phyloP scores from a whole-genome alignment of 2,797 vertebrate genomes.

The Ficedula albicollis region DNA sequence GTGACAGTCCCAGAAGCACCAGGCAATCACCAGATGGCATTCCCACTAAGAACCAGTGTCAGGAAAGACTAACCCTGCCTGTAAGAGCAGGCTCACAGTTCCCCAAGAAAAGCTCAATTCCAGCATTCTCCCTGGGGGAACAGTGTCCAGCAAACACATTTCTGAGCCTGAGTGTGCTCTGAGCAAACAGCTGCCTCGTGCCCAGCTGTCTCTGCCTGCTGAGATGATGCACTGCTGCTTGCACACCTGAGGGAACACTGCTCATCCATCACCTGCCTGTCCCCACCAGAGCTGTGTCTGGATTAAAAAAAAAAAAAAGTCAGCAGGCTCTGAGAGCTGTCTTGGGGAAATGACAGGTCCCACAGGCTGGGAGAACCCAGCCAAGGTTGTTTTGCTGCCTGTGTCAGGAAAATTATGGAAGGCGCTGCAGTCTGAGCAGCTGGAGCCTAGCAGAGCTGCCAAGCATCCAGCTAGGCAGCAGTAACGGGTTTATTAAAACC shows the following conservation, averaged over 20 bases:
- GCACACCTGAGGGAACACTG: neutral
- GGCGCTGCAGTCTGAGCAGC: neutral
- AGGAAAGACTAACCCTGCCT: neutral
- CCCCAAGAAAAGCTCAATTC: neutral
- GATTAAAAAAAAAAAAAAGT: neutral
- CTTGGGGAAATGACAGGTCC: neutral
- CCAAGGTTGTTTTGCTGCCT: neutral
- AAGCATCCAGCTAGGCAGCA: neutral
- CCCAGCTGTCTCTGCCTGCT: neutral
- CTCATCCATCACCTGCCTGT: neutral
- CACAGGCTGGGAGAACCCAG: neutral
- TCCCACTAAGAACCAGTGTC: neutral
- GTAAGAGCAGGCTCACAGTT: neutral
- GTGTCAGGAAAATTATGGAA: neutral
- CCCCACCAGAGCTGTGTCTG: neutral
- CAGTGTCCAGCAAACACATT: neutral
- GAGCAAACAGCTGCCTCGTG: neutral
- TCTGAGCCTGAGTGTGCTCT: neutral
- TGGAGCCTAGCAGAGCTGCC: neutral
- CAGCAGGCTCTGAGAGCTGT: neutral
- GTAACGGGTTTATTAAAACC: neutral
- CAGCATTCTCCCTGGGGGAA: neutral
- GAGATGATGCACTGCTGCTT: neutral
- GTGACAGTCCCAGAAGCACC: neutral
- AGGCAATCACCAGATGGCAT: neutral